Base-by-base conservation (phyloP, 2,113 vertebrate species). In the Casuarius casuarius region DNA sequence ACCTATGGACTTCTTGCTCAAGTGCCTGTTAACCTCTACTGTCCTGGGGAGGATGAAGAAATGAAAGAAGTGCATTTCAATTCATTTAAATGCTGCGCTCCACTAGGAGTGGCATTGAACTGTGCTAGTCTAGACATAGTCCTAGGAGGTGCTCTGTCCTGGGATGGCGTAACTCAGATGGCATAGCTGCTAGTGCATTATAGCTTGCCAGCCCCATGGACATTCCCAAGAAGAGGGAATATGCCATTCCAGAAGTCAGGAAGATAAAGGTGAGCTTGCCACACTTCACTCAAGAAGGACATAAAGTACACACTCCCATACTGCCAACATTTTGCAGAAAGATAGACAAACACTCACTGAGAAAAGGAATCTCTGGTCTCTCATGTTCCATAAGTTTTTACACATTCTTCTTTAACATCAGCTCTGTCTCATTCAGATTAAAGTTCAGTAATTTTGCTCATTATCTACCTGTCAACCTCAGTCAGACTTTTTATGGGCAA, bases 21-120 rank as follows among this genome's bases (percentile, higher is more conserved):
- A 89, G 89, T 92, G 70, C 84, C 77, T 91, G 70, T 93, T 96
- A 76, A 84, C 84, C 35, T 91, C 15, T 51, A 89, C 62, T 76
- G 58, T 92, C 49, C 46, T 56, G 70, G 70, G 52, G 33, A 56
- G 4, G 38, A 84, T 58, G 70, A 73, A 61, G 74, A 90, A 77
- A 63, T 31, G 31, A 68, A 84, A 42, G 46, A 96, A 56, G 51
- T 40, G 48, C 29, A 31, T 81, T 82, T 68, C 80, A 65, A 89
- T 54, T 11, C 1, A 0, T 67, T 84, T 46, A 68, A 74, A 42
- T 51, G 11, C 51, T 75, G 31, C 1, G 0, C 25, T 93, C 11
- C 35, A 18, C 44, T 9, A 68, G 63, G 54, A 87, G 29, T 10
- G 12, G 12, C 54, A 75, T 46, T 49, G 76, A 90, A 44, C 48